These are phyloP conservation scores for Cataglyphis hispanica DNA, from an alignment of 1,140 invertebrate genomes.

Conservation along the genomic window DNA sequence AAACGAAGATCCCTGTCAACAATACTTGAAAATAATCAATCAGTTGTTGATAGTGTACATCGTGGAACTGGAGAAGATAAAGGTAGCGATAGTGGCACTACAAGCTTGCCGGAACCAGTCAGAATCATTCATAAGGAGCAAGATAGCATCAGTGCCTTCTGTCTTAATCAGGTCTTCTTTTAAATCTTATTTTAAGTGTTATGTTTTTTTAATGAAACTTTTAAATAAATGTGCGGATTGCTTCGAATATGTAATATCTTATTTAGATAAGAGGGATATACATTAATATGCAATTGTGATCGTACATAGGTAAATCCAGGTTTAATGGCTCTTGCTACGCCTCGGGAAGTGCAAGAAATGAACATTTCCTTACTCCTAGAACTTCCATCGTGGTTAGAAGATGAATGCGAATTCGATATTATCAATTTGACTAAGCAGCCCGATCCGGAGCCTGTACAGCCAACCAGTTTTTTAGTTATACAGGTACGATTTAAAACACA, in stretches of 20 bases:
- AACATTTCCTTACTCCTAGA: conserved; percentile 96
- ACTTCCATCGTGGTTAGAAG: conserved; percentile 96
- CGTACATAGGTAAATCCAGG: conserved; percentile 91
- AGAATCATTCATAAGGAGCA: conserved; percentile 99
- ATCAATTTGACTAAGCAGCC: conserved; percentile 94
- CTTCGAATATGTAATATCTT: conserved; percentile 10
- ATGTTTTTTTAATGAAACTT: neutral
- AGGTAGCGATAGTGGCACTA: conserved; percentile 86
- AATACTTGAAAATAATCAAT: conserved; percentile 84
- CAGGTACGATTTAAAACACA: conserved; percentile 87
- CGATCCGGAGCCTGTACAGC: conserved; percentile 89
- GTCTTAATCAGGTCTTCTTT: conserved; percentile 93
- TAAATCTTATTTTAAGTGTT: conserved; percentile 19
- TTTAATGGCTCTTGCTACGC: conserved; percentile 96
- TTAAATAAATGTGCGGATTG: neutral
- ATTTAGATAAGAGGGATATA: neutral
- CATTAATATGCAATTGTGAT: conserved; percentile 26
- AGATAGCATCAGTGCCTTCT: conserved; percentile 99
- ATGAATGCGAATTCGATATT: conserved; percentile 98
- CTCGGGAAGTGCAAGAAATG: conserved; percentile 98
- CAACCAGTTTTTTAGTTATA: conserved; percentile 96
- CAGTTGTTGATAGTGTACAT: conserved; percentile 79
- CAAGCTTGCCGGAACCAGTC: conserved; percentile 91
- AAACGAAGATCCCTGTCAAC: conserved; percentile 88
- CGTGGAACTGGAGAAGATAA: conserved; percentile 84